Conservation (phyloP, 2,797 vertebrate species). For the Tamandua tetradactyla region DNA sequence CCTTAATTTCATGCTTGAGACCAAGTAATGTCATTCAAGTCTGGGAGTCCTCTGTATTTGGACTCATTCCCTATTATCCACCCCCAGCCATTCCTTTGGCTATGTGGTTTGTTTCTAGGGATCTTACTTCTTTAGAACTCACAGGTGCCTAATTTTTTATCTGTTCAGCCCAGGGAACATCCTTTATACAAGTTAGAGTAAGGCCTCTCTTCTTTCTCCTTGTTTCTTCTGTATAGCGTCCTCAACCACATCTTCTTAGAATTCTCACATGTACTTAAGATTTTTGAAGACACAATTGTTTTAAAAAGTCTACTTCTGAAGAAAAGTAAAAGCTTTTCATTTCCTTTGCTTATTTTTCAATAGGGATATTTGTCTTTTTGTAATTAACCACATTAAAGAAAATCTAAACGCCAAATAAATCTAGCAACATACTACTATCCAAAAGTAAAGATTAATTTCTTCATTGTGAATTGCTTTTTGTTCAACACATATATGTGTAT, state of each 20-base stretch:
- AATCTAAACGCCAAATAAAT: constrained; percentile 54
- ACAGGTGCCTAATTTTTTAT: not conserved
- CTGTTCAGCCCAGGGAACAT: not conserved
- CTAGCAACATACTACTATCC: not conserved
- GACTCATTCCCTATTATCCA: not conserved
- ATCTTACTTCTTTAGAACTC: not conserved
- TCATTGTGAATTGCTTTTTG: not conserved
- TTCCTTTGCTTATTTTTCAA: constrained; percentile 37
- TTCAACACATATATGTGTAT: not conserved
- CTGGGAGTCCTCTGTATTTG: too few species aligned
- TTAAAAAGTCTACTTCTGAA: not conserved
- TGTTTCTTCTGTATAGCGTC: not conserved
- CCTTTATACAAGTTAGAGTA: not conserved
- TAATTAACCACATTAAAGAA: constrained; percentile 43
- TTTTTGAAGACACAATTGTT: not conserved
- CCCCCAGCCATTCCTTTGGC: not conserved
- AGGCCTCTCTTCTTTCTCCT: not conserved
- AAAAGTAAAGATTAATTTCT: not conserved
- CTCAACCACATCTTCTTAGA: not conserved
- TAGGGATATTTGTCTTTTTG: constrained; percentile 33
- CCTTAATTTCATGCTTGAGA: not conserved
- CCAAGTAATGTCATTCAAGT: not conserved
- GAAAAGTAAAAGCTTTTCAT: constrained; percentile 37
- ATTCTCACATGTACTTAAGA: not conserved
- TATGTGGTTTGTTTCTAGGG: not conserved